Conservation (phyloP, 2,888 invertebrate genomes). For the Odontomyia ornata region DNA sequence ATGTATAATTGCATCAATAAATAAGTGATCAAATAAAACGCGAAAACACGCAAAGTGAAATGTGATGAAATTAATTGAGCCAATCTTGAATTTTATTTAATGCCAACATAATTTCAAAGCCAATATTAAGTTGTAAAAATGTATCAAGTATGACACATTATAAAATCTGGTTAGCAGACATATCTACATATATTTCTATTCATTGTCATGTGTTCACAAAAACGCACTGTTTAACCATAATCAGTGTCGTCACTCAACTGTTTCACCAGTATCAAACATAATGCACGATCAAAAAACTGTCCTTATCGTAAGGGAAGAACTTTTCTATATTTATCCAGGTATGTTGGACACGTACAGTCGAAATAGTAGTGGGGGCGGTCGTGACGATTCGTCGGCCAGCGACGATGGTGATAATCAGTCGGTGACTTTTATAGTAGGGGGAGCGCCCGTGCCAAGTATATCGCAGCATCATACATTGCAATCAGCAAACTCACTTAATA, state of each 20-base stretch:
- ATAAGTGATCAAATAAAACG: too few relatives aligned
- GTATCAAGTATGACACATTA: too few relatives aligned
- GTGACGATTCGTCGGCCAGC: slow-evolving; percentile 61
- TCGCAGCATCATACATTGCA: slow-evolving; percentile 46
- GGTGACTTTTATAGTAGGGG: slow-evolving; percentile 52
- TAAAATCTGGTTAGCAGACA: too few relatives aligned
- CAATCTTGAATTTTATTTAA: background rate
- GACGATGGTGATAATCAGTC: slow-evolving; percentile 60
- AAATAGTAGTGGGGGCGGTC: slow-evolving; percentile 53
- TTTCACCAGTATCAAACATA: background rate
- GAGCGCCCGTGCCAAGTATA: slow-evolving; percentile 46
- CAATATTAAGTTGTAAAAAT: too few relatives aligned
- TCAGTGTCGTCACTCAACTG: too few relatives aligned
- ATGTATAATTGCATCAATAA: background rate
- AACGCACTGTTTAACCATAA: too few relatives aligned
- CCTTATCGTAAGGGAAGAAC: slow-evolving; percentile 58
- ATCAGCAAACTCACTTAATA: slow-evolving; percentile 41
- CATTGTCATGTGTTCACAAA: too few relatives aligned
- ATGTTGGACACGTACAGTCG: slow-evolving; percentile 58
- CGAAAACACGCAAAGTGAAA: background rate
- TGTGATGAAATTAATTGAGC: background rate
- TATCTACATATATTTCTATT: too few relatives aligned
- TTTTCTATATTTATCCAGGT: slow-evolving; percentile 59
- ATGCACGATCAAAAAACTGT: slow-evolving; percentile 47
- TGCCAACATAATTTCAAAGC: too few relatives aligned